Evolutionary conservation across 2,113 vertebrate species (phyloP), one percentile per base, ranked within the genome.

Genomic region (Todiramphus chloris): DNA sequence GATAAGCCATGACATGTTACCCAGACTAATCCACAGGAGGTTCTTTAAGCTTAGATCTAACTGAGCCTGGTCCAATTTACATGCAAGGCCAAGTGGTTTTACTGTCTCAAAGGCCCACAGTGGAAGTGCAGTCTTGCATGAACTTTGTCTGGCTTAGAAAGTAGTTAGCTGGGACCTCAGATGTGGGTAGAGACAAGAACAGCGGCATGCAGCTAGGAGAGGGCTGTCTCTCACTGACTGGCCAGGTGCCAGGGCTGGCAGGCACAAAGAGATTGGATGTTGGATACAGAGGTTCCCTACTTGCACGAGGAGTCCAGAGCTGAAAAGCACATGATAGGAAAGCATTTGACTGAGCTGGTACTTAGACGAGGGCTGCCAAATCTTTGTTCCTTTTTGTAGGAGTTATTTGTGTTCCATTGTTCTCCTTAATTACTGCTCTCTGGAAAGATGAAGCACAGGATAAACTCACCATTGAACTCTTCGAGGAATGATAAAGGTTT

Each of bases 351-450:
- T 75, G 75, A 91, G 63, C 41, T 85, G 50, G 37, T 89, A 67
- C 44, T 92, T 93, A 87, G 89, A 82, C 35, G 82, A 64, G 44
- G 43, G 56, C n/a, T 59, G 55, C 17, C 68, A 92, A 88, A 66
- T 83, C 39, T 67, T 73, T 56, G 35, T 83, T 93, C 58, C 58
- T 41, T 53, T 86, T 88, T 55, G 87, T 46, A 86, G 63, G n/a
- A 83, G 67, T 88, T 78, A 72, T 75, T 77, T 93, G 46, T 81
- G 76, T 75, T 88, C 51, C 51, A 80, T 77, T 94, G 87, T 97
- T 96, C 79, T 90, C 55, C 82, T 83, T 92, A 90, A 96, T 92
- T 90, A 89, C 75, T 48, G 30, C 64, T 96, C 46, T 80, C 51
- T 90, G 60, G 64, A 75, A 93, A 70, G 44, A 44, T 0, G 1